Base-by-base conservation (phyloP, 1,140 invertebrate species). In the Anastrepha obliqua region DNA sequence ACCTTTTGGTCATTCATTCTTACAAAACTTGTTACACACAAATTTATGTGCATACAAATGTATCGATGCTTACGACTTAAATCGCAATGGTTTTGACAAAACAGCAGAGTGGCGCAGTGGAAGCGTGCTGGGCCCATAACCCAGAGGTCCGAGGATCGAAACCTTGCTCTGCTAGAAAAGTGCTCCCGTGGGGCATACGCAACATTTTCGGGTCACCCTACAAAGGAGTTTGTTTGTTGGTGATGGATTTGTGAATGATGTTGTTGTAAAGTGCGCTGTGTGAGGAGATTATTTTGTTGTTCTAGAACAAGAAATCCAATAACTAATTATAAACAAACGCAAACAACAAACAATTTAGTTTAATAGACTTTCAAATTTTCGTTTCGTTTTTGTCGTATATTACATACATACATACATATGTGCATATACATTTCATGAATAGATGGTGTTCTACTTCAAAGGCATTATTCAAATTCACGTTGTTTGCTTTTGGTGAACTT, bases 101-200 rank as follows among this genome's bases (percentile, higher is more conserved):
- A 2, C 64, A 96, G 96, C 97, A 98, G 97, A 97, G 97, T 98
- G 97, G 97, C 97, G 97, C 97, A 98, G 97, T 97, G 97, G 97
- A 97, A 98, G 97, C 97, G 97, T 97, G 97, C 97, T 98, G 97
- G 97, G 97, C 97, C 97, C 97, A 98, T 98, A 98, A 98, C 97
- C 97, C 97, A 98, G 97, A 98, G 97, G 97, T 98, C 97, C 96
- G 97, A 97, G 96, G 96, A 97, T 98, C 97, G 97, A 97, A 97
- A 97, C 96, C 96, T 97, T 96, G 96, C 95, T 97, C 96, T 97
- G 96, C 96, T 97, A 97, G 20, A 39, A 20, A 1, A 74, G 2
- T 0, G 39, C 15, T 47, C 67, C 11, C 15, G 42, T 42, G 5
- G 39, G 11, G 15, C 39, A 6, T 44, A n/a, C 42, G 67, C 67